A percentile compares a stretch with the other conserved stretches of the same genome.
phyloP scores from a whole-genome alignment of 2,888 invertebrate species.

The Tolmerus cingulatus region DNA sequence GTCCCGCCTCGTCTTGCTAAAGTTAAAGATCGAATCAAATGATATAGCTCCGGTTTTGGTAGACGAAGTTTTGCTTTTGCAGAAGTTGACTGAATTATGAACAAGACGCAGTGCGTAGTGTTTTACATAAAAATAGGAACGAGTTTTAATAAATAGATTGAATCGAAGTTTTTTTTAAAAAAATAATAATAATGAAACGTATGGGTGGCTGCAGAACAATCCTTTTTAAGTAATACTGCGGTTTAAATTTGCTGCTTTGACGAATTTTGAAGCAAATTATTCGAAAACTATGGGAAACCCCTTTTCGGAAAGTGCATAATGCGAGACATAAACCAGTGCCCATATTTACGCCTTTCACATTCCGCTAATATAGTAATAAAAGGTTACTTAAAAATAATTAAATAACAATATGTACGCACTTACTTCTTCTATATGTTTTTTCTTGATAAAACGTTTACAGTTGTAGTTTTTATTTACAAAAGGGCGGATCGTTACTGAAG shows the following conservation, averaged over 20 bases:
- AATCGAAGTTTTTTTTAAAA: too few species aligned
- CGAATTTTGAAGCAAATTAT: neutral
- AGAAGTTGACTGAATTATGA: too few species aligned
- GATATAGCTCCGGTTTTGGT: too few species aligned
- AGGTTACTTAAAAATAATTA: slow-evolving; percentile 1
- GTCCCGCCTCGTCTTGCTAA: neutral
- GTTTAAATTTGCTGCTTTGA: neutral
- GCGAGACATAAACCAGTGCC: neutral
- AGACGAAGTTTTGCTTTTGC: too few species aligned
- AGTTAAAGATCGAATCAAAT: too few species aligned
- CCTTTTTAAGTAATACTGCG: neutral
- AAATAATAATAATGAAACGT: too few species aligned
- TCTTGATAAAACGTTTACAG: neutral
- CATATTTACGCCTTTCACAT: neutral
- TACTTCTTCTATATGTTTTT: neutral
- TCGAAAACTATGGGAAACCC: neutral
- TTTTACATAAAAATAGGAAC: too few species aligned
- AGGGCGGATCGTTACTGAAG: slow-evolving; percentile 32
- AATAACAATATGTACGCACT: slow-evolving; percentile 5
- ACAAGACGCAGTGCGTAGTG: too few species aligned
- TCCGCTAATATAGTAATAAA: neutral
- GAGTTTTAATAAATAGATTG: too few species aligned
- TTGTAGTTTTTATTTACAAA: slow-evolving; percentile 27
- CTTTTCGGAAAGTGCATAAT: neutral
- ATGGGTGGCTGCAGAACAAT: too few species aligned